Evolutionary conservation across 1,140 invertebrate genomes (phyloP), one percentile per base, ranked within the genome.

Genomic region (Hylaeus volcanicus): DNA sequence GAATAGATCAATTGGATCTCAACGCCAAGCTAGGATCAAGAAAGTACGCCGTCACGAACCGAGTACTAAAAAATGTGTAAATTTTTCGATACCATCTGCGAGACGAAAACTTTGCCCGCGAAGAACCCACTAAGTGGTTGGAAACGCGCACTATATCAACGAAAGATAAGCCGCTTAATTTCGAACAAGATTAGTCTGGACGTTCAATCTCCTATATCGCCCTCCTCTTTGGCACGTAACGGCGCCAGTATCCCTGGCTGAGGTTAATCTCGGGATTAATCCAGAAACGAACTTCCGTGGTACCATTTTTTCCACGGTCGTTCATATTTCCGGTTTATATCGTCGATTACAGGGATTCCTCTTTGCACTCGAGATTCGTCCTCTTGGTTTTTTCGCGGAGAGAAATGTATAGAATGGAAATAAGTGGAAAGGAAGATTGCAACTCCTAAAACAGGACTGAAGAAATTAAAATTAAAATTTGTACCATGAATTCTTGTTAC

Each of bases 121-220:
- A 86, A 77, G 79, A 79, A 68, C 69, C 74, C 64, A 74, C 79
- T 82, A 85, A 86, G 83, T 82, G 84, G 79, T 74, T 72, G 48
- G 77, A 77, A 85, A 85, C 79, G 72, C 70, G 56, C 66, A 72
- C 56, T 84, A 68, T 60, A 84, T 87, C 79, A 81, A 70, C 45
- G 60, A 84, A 85, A 85, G 86, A 87, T 88, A 88, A 88, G 85
- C 86, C 74, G 82, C 85, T 87, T 88, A 88, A 88, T 88, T 87
- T 87, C 86, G 79, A 77, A 88, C 82, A 74, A 88, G 86, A 88
- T 88, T 88, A 88, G 66, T 69, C 70, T 69, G 71, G 79, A 73
- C 79, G 79, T 88, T 88, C 85, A 86, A 88, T 87, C 86, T 76
- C 73, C 70, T 65, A 76, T 69, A 79, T 81, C 79, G 78, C 75